phyloP scores from a whole-genome alignment of 2,113 vertebrate species.

The Neolamprologus falcicula region DNA sequence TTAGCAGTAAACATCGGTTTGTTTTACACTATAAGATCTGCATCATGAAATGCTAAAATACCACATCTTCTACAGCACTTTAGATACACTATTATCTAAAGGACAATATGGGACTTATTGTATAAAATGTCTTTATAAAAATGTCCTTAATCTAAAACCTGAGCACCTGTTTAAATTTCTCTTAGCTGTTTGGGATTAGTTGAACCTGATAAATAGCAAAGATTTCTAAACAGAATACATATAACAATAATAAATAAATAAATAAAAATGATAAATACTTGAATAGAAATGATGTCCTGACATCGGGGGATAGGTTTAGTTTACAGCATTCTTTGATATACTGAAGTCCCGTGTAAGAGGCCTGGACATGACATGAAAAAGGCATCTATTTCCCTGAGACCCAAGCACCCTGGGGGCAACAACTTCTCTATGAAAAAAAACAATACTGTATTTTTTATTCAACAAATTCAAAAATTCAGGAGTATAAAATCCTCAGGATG shows the following conservation, averaged over 20 bases:
- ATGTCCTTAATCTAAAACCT: neutral
- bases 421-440: neutral
- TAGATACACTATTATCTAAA: neutral
- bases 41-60: neutral
- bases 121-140: neutral
- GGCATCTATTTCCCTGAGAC: neutral
- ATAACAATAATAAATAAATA: neutral
- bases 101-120: neutral
- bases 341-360: neutral
- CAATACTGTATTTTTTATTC: neutral
- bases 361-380: neutral
- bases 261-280: neutral
- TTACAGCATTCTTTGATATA: neutral
- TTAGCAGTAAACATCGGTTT: neutral
- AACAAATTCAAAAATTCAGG: neutral
- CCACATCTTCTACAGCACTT: neutral
- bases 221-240: neutral
- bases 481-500: neutral
- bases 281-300: neutral
- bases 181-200: neutral
- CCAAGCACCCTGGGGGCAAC: neutral
- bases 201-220: neutral
- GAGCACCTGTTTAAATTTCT: neutral
- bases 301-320: neutral
- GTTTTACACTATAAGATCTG: neutral